Evolutionary conservation across 2,797 vertebrate genomes (phyloP).

Genomic region (Mus caroli): DNA sequence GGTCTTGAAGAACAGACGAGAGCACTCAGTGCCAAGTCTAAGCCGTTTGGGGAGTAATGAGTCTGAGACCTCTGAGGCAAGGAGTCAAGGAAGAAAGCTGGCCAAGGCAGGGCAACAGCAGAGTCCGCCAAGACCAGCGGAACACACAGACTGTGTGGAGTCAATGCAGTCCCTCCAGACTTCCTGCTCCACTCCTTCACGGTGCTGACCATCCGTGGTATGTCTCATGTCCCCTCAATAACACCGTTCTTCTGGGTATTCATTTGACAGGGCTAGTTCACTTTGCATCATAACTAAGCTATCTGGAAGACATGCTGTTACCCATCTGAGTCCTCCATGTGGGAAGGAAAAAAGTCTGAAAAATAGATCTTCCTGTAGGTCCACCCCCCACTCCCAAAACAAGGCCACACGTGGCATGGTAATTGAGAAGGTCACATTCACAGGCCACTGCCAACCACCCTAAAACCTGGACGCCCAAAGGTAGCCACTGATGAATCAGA

Average conservation of each 20-base stretch:
- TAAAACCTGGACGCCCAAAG: not conserved
- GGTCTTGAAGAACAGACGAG: too few species aligned
- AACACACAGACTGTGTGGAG: not conserved
- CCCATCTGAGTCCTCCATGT: too few species aligned
- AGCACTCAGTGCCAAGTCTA: not conserved
- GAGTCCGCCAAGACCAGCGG: not conserved
- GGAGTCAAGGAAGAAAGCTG: not conserved
- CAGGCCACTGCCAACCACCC: not conserved
- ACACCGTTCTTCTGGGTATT: not conserved
- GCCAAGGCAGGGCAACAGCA: not conserved
- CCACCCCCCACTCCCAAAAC: not conserved
- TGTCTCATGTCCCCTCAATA: not conserved
- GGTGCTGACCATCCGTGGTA: rapidly evolving
- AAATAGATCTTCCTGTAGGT: not conserved
- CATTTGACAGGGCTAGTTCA: not conserved
- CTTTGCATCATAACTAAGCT: not conserved
- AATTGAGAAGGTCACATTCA: not conserved
- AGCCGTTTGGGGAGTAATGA: not conserved
- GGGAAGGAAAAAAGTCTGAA: not conserved
- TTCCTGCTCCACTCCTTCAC: not conserved
- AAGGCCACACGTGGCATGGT: not conserved
- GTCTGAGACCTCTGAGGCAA: not conserved
- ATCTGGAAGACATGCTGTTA: not conserved
- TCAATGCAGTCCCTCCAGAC: not conserved
- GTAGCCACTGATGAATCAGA: not conserved